A percentile compares a stretch with the other conserved stretches of the same genome.
phyloP scores from a whole-genome alignment of 2,113 vertebrate genomes.

The Centropristis striata region DNA sequence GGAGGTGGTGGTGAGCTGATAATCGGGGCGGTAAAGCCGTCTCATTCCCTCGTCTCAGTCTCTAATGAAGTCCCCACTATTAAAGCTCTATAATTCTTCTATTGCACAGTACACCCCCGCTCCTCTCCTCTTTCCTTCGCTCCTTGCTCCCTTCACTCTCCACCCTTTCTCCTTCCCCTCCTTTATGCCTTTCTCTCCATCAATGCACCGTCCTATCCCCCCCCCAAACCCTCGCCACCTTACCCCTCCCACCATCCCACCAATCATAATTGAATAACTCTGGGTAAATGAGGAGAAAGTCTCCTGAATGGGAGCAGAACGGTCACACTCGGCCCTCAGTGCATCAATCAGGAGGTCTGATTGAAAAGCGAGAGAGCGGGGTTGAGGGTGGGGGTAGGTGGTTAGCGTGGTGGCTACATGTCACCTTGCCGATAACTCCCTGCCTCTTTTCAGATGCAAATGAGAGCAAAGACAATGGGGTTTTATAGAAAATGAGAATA shows the following conservation, averaged over 20 bases:
- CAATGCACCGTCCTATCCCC: constrained; percentile 42
- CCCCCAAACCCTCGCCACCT: constrained; percentile 31
- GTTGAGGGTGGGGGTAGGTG: not conserved
- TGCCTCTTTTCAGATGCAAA: constrained; percentile 76
- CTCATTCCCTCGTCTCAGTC: constrained; percentile 76
- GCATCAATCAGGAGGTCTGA: constrained; percentile 78
- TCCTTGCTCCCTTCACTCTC: not conserved
- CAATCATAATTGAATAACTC: constrained; percentile 83
- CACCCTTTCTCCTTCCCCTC: not conserved
- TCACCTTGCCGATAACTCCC: constrained; percentile 81
- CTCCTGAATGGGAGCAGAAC: constrained; percentile 77
- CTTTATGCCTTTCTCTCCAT: constrained; percentile 23
- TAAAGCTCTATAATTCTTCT: constrained; percentile 80
- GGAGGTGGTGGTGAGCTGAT: constrained; percentile 73
- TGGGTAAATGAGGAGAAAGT: constrained; percentile 78
- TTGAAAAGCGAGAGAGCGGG: constrained; percentile 60
- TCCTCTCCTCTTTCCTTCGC: not conserved
- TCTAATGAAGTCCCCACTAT: constrained; percentile 81
- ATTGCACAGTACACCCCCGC: constrained; percentile 42
- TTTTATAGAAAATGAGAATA: constrained; percentile 45
- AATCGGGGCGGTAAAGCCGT: constrained; percentile 77
- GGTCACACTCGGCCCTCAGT: constrained; percentile 74
- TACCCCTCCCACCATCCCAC: constrained; percentile 52
- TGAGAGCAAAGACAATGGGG: constrained; percentile 65
- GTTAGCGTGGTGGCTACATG: constrained; percentile 65